Evolutionary conservation across 1,140 invertebrate genomes (phyloP), one percentile per base, ranked within the genome.

Genomic region (Zaprionus davidi): DNA sequence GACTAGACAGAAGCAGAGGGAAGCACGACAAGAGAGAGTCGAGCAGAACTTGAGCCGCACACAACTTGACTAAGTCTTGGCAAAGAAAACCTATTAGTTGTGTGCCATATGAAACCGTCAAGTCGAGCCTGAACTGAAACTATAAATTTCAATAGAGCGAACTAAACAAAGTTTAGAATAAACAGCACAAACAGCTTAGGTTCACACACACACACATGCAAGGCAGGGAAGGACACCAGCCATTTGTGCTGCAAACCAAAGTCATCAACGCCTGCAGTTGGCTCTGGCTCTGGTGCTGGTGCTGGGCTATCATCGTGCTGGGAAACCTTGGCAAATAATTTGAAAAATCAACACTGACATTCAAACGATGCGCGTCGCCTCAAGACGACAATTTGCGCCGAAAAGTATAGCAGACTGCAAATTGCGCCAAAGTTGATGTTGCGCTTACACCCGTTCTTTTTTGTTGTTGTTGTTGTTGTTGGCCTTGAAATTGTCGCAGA

Each of bases 41-140:
- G 34, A 44, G 68, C 65, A 46, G 83, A 78, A 74, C 73, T 82
- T 76, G 68, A 22, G 26, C 28, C 59, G 63, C 28, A 58, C 55
- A 79, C 58, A 71, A 77, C 15, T 57, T 34, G 57, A 44, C 73
- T 77, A 86, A 82, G 83, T 86, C 65, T 78, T 68, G 44, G 70
- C 69, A 73, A 81, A 79, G 84, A 90, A 90, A 90, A 85, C 86
- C 72, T 90, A 90, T 90, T 90, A 90, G 79, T 79, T 90, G 79
- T 78, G 59, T 81, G 85, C 46, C 59, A 79, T 75, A 70, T 72
- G 82, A 90, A 77, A 79, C 84, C 71, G 71, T 72, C 66, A 44
- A 67, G 75, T 51, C 65, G 58, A 62, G 63, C 55, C 17, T 34
- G 56, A 72, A 57, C 74, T 72, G 51, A 78, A 88, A 79, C 79